phyloP scores from a whole-genome alignment of 2,888 invertebrate species.

The Melipona beecheii region DNA sequence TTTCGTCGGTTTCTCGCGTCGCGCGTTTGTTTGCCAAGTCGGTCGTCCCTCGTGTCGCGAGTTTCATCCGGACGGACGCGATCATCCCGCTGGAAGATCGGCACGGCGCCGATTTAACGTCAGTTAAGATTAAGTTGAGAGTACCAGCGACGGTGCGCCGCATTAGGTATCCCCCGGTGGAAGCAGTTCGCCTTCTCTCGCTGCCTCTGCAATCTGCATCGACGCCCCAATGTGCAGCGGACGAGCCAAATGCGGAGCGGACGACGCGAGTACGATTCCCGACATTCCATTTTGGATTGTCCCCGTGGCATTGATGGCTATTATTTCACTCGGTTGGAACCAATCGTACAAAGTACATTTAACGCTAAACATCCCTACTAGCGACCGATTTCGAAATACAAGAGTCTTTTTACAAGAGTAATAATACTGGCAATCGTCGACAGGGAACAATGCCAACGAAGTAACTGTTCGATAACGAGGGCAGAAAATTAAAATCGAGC shows the following conservation, averaged over 20 bases:
- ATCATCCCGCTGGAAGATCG: constrained; percentile 6
- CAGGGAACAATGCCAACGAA: too few species aligned
- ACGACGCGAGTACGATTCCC: constrained; percentile 6
- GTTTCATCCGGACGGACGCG: constrained; percentile 21
- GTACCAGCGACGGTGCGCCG: constrained; percentile 48
- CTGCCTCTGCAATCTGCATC: constrained; percentile 46
- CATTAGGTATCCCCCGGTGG: constrained; percentile 48
- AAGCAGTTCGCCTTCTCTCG: constrained; percentile 45
- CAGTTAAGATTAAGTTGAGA: constrained; percentile 56
- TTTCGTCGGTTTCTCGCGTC: not conserved
- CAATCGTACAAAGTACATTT: too few species aligned
- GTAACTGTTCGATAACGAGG: too few species aligned
- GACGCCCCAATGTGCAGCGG: constrained; percentile 43
- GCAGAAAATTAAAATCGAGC: too few species aligned
- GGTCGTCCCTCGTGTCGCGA: constrained; percentile 8
- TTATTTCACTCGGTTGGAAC: too few species aligned
- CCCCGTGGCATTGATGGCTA: not conserved
- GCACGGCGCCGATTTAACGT: constrained; percentile 49
- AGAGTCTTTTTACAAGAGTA: too few species aligned
- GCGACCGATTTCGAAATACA: too few species aligned
- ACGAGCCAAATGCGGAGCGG: constrained; percentile 47
- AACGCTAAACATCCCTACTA: too few species aligned
- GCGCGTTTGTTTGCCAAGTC: not conserved
- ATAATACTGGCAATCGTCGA: too few species aligned
- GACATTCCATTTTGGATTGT: constrained; percentile 18